Conservation (phyloP, 1,140 invertebrate genomes). For the Neotoxoptera formosana region DNA sequence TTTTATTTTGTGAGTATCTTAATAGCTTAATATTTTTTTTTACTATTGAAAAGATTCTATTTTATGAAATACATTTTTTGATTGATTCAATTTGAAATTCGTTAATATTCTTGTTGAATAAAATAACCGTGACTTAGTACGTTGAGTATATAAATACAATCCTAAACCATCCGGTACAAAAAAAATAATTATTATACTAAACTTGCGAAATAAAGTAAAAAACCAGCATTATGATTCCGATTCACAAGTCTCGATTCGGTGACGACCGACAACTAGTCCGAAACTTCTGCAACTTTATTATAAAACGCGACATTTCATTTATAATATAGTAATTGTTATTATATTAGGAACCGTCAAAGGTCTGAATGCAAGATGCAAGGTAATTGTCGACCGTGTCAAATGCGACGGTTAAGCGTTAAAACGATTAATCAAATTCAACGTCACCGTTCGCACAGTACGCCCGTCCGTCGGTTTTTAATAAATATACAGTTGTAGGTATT, state of each 20-base stretch:
- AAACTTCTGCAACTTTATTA: neutral
- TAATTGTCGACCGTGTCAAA: neutral
- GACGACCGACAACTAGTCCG: neutral
- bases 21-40: too few relatives aligned
- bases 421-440: neutral
- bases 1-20: too few relatives aligned
- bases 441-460: neutral
- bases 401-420: neutral
- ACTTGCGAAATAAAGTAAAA: neutral
- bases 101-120: neutral
- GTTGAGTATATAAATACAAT: neutral
- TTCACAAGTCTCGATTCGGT: neutral
- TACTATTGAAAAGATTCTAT: too few relatives aligned
- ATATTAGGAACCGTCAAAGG: neutral
- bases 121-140: neutral
- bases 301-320: neutral
- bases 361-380: neutral
- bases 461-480: neutral
- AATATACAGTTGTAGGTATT: neutral
- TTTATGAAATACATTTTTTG: neutral
- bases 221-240: neutral
- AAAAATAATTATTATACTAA: neutral
- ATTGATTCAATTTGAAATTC: neutral
- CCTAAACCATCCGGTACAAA: neutral
- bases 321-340: neutral